Percentiles rank a stretch among this genome's conserved stretches.
phyloP scores from a whole-genome alignment of 2,797 vertebrate genomes.

The Babyrousa celebensis region DNA sequence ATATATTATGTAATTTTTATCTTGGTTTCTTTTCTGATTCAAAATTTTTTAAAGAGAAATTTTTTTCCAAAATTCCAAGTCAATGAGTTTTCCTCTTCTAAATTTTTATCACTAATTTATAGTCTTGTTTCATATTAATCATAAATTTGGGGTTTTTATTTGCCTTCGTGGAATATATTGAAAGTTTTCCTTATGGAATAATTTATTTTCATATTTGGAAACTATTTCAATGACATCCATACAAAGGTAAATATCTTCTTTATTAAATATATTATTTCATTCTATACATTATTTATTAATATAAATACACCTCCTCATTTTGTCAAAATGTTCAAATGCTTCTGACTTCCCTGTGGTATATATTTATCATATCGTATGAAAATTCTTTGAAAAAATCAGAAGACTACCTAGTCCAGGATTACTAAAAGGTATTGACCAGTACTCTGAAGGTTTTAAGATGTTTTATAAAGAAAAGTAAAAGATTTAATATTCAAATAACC shows the following conservation, averaged over 20 bases:
- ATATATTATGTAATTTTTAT: neutral
- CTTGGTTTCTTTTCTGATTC: neutral
- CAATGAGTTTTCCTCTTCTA: neutral
- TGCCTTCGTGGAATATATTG: neutral
- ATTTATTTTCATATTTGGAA: slow-evolving; percentile 38
- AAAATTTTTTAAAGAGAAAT: neutral
- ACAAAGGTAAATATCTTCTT: neutral
- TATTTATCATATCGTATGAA: neutral
- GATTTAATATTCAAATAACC: neutral
- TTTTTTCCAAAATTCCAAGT: neutral
- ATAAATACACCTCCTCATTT: neutral
- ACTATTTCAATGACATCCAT: neutral
- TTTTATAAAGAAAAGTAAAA: slow-evolving; percentile 8
- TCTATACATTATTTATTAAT: neutral
- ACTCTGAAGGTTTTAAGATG: neutral
- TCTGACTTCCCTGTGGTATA: neutral
- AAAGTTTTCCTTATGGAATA: neutral
- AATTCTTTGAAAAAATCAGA: neutral
- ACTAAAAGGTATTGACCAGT: neutral
- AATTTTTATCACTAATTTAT: slow-evolving; percentile 11
- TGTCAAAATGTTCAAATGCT: slow-evolving; percentile 21
- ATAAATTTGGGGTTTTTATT: neutral
- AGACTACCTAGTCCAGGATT: neutral
- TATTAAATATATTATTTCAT: neutral
- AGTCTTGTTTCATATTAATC: neutral